Evolutionary conservation across 1,140 invertebrate species (phyloP).

Genomic region (Lasaia peninsularis): DNA sequence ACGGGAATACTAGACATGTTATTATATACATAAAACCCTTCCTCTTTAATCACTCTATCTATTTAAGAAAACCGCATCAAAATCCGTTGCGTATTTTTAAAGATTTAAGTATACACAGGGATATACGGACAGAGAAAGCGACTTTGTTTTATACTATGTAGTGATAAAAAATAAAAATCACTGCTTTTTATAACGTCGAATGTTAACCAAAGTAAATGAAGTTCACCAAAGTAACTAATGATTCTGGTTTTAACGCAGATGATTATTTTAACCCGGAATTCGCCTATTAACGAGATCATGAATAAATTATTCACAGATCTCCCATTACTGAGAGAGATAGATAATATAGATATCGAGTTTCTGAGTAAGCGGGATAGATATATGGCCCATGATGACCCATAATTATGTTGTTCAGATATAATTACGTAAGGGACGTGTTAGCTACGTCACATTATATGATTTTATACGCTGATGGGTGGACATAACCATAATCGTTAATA

Average conservation of each 20-base stretch:
- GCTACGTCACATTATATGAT: slow-evolving; percentile 37
- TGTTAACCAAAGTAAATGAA: too few species aligned
- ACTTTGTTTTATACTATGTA: too few species aligned
- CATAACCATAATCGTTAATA: slow-evolving; percentile 11
- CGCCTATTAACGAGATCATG: not conserved
- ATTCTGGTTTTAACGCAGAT: not conserved
- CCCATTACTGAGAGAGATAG: slow-evolving; percentile 20
- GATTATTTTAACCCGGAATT: not conserved
- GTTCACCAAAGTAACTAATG: too few species aligned
- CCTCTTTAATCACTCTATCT: too few species aligned
- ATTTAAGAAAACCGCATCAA: too few species aligned
- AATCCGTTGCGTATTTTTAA: too few species aligned
- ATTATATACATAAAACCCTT: too few species aligned
- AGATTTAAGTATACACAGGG: too few species aligned
- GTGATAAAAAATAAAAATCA: too few species aligned
- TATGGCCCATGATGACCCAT: slow-evolving; percentile 31
- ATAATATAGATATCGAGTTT: slow-evolving; percentile 2
- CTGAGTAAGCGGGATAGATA: slow-evolving; percentile 26
- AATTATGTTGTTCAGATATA: slow-evolving; percentile 57
- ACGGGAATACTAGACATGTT: too few species aligned
- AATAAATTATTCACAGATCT: slow-evolving; percentile 8
- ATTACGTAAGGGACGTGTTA: slow-evolving; percentile 40
- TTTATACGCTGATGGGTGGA: slow-evolving; percentile 10
- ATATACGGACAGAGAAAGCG: too few species aligned
- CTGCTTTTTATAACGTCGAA: too few species aligned